Percentiles rank a stretch among this genome's conserved stretches.
Evolutionary conservation across 2,797 vertebrate species (phyloP).

Genomic region (Typhlichthys subterraneus): DNA sequence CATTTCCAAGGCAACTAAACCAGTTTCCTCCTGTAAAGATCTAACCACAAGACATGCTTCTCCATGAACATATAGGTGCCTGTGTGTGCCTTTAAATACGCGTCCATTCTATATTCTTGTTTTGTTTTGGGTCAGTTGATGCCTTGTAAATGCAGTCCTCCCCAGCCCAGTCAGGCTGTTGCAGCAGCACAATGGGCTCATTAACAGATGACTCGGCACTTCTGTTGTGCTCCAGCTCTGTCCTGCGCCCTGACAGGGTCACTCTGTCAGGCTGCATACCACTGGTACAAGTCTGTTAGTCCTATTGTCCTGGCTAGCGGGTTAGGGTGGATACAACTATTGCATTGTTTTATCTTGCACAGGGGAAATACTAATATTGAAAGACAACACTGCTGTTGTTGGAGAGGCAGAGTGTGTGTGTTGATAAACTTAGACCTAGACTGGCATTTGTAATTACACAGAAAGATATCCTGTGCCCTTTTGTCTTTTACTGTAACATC

Average conservation of each 20-base stretch:
- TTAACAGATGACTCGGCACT: constrained; percentile 70
- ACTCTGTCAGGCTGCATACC: constrained; percentile 44
- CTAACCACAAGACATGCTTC: too few relatives aligned
- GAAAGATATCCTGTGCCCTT: too few relatives aligned
- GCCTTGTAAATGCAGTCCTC: constrained; percentile 40
- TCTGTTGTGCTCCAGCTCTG: constrained; percentile 63
- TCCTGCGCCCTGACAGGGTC: constrained; percentile 44
- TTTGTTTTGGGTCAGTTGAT: constrained; percentile 1
- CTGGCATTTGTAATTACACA: too few relatives aligned
- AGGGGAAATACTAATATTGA: neutral
- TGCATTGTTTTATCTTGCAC: neutral
- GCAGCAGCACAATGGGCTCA: constrained; percentile 55
- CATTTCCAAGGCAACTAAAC: too few relatives aligned
- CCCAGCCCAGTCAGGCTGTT: constrained; percentile 40
- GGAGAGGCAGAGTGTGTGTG: neutral
- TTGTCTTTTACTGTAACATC: too few relatives aligned
- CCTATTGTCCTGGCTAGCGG: neutral
- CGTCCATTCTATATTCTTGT: too few relatives aligned
- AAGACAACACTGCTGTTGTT: neutral
- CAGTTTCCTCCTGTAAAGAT: too few relatives aligned
- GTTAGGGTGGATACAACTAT: constrained; percentile 4
- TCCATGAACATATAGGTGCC: too few relatives aligned
- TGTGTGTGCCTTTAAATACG: too few relatives aligned
- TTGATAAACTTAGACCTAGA: neutral
- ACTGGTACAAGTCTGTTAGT: constrained; percentile 23